phyloP scores from a whole-genome alignment of 2,113 vertebrate species.

The Mellivora capensis region DNA sequence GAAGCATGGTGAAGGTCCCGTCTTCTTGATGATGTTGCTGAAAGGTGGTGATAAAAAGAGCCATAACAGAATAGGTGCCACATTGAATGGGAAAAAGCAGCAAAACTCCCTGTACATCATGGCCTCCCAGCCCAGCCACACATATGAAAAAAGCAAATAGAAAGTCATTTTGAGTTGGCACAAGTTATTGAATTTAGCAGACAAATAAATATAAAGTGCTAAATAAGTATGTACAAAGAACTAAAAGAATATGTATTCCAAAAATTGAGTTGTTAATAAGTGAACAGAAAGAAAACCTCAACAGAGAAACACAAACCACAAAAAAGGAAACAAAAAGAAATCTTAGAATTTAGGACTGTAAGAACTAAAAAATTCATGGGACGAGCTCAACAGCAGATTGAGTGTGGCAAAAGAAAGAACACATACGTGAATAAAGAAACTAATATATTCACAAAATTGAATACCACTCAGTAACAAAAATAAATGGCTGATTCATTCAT shows the following conservation, averaged over 20 bases:
- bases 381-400: background rate
- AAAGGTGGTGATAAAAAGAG: background rate
- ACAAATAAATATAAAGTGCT: background rate
- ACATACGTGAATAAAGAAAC: background rate
- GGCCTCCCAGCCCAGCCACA: background rate
- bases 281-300: background rate
- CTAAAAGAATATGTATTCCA: background rate
- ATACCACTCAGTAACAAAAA: background rate
- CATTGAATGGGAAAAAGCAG: background rate
- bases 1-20: background rate
- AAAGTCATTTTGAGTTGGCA: background rate
- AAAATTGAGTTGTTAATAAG: background rate
- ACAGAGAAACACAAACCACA: background rate
- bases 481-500: background rate
- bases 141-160: background rate
- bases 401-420: background rate
- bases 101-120: background rate
- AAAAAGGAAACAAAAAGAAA: background rate
- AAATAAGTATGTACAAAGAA: background rate
- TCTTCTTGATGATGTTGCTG: background rate
- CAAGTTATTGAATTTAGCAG: background rate
- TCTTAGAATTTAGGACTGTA: background rate
- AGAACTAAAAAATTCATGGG: background rate
- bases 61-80: background rate
- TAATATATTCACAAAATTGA: background rate